Conservation (phyloP, 1,140 invertebrate genomes). For the Achatina immaculata region DNA sequence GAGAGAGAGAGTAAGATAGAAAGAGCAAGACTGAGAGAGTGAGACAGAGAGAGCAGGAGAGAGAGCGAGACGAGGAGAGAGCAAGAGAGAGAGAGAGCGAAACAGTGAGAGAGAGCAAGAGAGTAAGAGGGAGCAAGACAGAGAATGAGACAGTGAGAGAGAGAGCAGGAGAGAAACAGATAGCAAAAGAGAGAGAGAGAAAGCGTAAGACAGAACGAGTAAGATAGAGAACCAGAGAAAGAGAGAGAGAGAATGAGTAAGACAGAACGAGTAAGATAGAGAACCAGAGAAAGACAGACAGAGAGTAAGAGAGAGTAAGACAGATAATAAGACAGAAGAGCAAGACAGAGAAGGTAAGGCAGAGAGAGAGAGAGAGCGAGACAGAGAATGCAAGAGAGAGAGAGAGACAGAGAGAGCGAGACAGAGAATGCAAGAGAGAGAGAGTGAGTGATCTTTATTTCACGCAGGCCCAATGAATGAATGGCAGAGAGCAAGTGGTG, state of each 20-base stretch:
- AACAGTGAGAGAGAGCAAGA: conserved; percentile 1
- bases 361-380: not conserved
- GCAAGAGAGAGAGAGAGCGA: no score
- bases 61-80: no score
- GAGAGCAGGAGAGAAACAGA: not conserved
- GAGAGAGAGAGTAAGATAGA: no score
- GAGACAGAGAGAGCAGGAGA: no score
- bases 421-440: not conserved
- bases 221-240: not conserved
- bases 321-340: not conserved
- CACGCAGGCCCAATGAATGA: no score
- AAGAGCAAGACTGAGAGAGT: no score
- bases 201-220: not conserved
- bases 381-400: not conserved
- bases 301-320: not conserved
- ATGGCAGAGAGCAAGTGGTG: no score
- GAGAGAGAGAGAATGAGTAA: not conserved
- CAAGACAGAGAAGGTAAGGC: not conserved
- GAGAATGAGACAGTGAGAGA: not conserved
- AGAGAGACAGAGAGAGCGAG: not conserved
- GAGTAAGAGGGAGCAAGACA: not conserved
- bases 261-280: not conserved
- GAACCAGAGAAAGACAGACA: not conserved
- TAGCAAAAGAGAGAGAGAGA: not conserved
- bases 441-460: not conserved